Evolutionary conservation across 2,797 vertebrate genomes (phyloP).

Genomic region (Ctenopoma multispine): DNA sequence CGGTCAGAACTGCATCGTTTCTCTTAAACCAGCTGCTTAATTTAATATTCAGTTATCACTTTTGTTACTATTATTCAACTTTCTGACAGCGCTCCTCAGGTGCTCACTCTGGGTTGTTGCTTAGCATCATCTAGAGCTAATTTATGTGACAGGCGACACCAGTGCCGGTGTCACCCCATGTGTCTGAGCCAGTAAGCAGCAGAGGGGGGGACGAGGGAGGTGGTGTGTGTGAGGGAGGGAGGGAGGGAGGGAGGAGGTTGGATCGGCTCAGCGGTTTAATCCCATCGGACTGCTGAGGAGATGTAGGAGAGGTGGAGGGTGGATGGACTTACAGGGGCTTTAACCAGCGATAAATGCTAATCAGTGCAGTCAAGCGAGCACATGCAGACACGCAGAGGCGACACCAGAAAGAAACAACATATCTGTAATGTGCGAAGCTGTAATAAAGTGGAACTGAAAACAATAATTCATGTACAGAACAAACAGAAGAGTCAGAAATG

Average conservation of each 20-base stretch:
- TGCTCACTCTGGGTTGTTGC: constrained; percentile 1
- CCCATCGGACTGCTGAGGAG: constrained; percentile 56
- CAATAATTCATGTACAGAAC: no score
- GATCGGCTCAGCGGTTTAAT: constrained; percentile 58
- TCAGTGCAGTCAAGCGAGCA: constrained; percentile 17
- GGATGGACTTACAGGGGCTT: constrained; percentile 53
- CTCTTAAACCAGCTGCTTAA: no score
- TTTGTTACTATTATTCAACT: no score
- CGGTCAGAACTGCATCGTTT: no score
- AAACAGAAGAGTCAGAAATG: no score
- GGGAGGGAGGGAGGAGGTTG: neutral
- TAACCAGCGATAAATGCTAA: constrained; percentile 57
- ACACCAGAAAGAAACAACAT: neutral
- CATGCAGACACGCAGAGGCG: neutral
- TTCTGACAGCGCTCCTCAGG: neutral
- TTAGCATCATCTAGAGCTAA: constrained; percentile 38
- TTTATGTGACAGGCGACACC: constrained; percentile 48
- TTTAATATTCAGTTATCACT: neutral
- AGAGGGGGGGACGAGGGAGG: neutral
- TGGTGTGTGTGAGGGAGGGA: neutral
- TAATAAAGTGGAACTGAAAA: no score
- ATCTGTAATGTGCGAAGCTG: neutral
- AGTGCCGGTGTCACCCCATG: constrained; percentile 50
- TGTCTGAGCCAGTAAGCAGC: constrained; percentile 45
- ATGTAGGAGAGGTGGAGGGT: constrained; percentile 45